Conservation (phyloP, 2,113 vertebrate genomes). For the Aix galericulata region DNA sequence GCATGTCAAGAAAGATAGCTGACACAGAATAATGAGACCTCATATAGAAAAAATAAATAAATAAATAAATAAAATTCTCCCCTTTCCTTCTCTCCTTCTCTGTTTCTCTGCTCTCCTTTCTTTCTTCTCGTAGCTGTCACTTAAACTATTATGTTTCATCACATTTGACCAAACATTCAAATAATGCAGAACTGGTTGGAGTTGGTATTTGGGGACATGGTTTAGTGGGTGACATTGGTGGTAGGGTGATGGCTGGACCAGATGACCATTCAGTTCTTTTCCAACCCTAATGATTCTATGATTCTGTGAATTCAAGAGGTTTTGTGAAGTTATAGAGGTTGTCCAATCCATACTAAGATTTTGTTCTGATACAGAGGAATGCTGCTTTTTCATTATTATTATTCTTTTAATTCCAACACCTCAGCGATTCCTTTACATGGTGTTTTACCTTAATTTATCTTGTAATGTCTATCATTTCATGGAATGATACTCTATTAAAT, state of each 20-base stretch:
- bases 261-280: too few species aligned
- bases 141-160: background rate
- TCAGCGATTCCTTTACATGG: background rate
- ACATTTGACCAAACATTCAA: background rate
- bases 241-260: too few species aligned
- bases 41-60: background rate
- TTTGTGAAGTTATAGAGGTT: background rate
- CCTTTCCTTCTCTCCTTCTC: background rate
- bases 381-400: background rate
- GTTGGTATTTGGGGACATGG: too few species aligned
- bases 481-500: background rate
- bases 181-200: background rate
- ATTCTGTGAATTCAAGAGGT: background rate
- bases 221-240: too few species aligned
- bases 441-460: slow-evolving; percentile 21
- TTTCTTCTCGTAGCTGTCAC: background rate
- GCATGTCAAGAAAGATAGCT: background rate
- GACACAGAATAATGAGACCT: background rate
- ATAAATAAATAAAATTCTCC: background rate
- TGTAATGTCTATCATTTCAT: background rate
- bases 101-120: background rate
- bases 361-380: background rate
- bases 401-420: background rate
- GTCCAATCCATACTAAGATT: background rate
- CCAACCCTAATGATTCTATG: too few species aligned